Evolutionary conservation across 53 echinoderm and acorn worm genomes (phyloP).

Genomic region (Holothuria scabra): DNA sequence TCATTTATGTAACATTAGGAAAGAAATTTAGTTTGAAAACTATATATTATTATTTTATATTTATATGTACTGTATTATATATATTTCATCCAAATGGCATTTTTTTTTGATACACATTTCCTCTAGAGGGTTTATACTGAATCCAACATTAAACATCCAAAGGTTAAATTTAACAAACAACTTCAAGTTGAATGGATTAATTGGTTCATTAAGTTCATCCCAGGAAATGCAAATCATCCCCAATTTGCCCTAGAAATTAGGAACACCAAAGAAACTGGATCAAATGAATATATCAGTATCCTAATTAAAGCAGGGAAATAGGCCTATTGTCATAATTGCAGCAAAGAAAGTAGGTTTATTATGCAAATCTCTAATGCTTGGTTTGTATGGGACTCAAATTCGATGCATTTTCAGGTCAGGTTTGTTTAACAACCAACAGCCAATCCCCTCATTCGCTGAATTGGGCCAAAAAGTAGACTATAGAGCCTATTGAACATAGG

Average conservation of each 20-base stretch:
- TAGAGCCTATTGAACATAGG: conserved; percentile 13
- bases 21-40: too few species aligned
- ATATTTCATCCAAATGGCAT: too few species aligned
- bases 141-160: too few species aligned
- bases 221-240: conserved; percentile 27
- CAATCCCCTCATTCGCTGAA: conserved; percentile 15
- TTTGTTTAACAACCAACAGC: conserved; percentile 22
- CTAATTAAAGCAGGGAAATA: conserved; percentile 47
- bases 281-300: conserved; percentile 39
- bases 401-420: conserved; percentile 32
- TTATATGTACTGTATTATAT: too few species aligned
- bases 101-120: too few species aligned
- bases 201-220: conserved; percentile 11
- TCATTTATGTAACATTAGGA: too few species aligned
- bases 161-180: too few species aligned
- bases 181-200: neutral
- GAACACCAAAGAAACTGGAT: conserved; percentile 29
- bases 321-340: conserved; percentile 48
- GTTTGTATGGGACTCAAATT: neutral
- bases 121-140: too few species aligned
- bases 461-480: conserved; percentile 48
- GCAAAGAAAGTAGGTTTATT: conserved; percentile 48
- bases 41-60: too few species aligned
- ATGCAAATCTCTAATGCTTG: conserved; percentile 23
- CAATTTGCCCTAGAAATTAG: conserved; percentile 39